Evolutionary conservation across 2,797 vertebrate species (phyloP), one percentile per base, ranked within the genome.

Genomic region (Varecia variegata): DNA sequence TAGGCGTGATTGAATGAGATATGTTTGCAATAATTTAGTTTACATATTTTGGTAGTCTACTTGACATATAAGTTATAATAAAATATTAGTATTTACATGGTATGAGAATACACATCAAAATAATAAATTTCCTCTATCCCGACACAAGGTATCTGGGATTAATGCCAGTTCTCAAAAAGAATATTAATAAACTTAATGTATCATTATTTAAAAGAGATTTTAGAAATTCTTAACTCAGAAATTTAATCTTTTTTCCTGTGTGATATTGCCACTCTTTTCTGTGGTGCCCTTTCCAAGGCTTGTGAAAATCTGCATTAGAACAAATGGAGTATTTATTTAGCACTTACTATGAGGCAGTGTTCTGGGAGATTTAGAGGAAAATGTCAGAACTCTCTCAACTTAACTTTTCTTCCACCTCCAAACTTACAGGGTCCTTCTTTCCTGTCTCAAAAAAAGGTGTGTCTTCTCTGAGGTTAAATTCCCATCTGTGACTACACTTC

Each of bases 141-240:
- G 73, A 68, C 35, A 47, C 7, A 74, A 58, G 38, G 32, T 52
- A 74, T 85, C 67, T 88, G 67, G 62, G 43, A 68, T 85, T 60
- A 81, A 81, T 85, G 35, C 35, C 23, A 40, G 12, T 35, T 81
- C 32, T 74, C 50, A 65, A 71, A 56, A 90, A 88, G 11, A 84
- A 88, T 58, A 81, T 81, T 86, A 90, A 65, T 70, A 77, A 70
- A 87, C 10, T 25, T 58, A 82, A 62, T 38, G n/a, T 25, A 14
- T 23, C 45, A 80, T n/a, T 92, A 68, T 80, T 80, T 88, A 88
- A 54, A 93, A 71, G 84, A 91, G 56, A 14, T 68, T 88, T 88
- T 68, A 80, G 91, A 93, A 58, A 54, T 18, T 92, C 35, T 87
- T 71, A 84, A 60, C 56, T 88, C 54, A 91, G 62, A 79, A 56